Base-by-base conservation (phyloP, 1,140 invertebrate genomes). In the Nymphalis io region DNA sequence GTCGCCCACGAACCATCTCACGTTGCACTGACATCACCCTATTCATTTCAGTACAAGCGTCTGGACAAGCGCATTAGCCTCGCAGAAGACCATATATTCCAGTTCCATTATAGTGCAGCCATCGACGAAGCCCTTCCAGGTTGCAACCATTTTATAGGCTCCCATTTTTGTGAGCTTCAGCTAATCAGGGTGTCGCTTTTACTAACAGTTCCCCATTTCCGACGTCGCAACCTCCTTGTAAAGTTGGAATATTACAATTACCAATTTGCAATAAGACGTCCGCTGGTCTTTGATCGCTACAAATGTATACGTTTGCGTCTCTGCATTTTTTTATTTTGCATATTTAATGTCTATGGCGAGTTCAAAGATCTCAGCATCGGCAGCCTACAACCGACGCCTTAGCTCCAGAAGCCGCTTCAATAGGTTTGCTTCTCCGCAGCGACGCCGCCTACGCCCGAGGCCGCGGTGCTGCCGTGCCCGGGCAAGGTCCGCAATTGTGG, bases 11-110 rank as follows among this genome's bases (percentile, higher is more conserved):
- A 55, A 44, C 39, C 70, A 72, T 53, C 51, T 60, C 70, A 48
- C 57, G 46, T 16, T 68, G 53, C 74, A 70, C 78, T 84, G 78
- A 87, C 75, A 53, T 70, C 70, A 66, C 82, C 63, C 78, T 83
- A 68, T 91, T 91, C 85, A 87, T 91, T 91, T 87, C 89, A 91
- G 89, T 91, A 84, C 80, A 88, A 87, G 89, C 89, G 58, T 88
- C 83, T 73, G 89, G 89, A 81, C 89, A 91, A 85, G 89, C 89
- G 62, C 82, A 90, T 82, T 91, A 89, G 85, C 80, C 74, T 81
- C 78, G 81, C 70, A 59, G 86, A 82, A 84, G 83, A 84, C 73
- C 82, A 84, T 85, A 78, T 72, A 83, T 79, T 79, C 84, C 83
- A 84, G 85, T 75, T 81, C 69, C 84, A 83, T 81, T 81, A 80